These are phyloP conservation scores for Fratercula arctica DNA, from an alignment of 2,797 vertebrate species.

Conservation along the genomic window DNA sequence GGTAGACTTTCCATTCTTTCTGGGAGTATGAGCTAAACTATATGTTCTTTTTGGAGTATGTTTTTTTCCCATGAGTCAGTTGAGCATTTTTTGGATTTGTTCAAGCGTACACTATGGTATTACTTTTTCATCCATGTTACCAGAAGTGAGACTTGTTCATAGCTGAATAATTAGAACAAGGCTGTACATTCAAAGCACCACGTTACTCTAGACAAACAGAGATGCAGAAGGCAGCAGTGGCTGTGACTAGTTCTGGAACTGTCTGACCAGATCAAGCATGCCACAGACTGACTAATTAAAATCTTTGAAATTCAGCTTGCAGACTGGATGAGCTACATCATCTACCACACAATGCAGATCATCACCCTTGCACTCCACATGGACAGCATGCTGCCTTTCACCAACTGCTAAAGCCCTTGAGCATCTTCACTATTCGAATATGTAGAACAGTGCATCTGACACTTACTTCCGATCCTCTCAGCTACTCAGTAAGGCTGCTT, in stretches of 20 bases:
- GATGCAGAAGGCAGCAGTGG: neutral
- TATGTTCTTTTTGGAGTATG: neutral
- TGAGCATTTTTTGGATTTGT: neutral
- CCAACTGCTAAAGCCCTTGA: neutral
- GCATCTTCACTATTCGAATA: neutral
- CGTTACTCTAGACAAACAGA: neutral
- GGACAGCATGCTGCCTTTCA: neutral
- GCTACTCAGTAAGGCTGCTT: neutral
- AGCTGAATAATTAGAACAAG: neutral
- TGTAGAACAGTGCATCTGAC: neutral
- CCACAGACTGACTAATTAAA: neutral
- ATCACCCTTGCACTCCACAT: neutral
- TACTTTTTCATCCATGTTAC: neutral
- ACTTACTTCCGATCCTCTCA: neutral
- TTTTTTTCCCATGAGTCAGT: neutral
- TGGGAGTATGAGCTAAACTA: neutral
- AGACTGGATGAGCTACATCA: neutral
- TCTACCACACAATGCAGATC: neutral
- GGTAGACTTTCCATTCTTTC: neutral
- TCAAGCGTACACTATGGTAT: neutral
- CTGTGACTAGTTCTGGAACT: neutral
- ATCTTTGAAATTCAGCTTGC: neutral
- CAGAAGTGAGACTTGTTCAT: neutral
- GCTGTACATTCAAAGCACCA: neutral
- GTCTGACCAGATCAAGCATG: neutral